Evolutionary conservation across 1,140 invertebrate genomes (phyloP).

Genomic region (Parasteatoda tepidariorum): DNA sequence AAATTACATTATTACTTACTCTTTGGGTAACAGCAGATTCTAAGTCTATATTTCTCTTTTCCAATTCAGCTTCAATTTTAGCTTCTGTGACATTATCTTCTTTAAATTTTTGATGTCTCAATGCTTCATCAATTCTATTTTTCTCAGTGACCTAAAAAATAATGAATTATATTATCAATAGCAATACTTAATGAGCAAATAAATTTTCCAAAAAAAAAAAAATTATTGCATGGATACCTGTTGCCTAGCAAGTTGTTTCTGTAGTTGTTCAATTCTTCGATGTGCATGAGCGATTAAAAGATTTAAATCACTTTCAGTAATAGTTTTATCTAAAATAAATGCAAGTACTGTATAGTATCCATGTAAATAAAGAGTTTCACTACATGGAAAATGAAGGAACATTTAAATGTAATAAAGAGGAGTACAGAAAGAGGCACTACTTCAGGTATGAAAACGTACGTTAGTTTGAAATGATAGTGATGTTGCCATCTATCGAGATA

Average conservation of each 20-base stretch:
- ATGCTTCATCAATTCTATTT: constrained; percentile 43
- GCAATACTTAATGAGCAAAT: not conserved
- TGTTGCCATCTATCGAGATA: too few relatives aligned
- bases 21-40: constrained; percentile 30
- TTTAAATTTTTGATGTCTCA: constrained; percentile 26
- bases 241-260: constrained; percentile 70
- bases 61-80: constrained; percentile 35
- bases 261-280: constrained; percentile 71
- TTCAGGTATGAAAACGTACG: not conserved
- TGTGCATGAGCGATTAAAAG: constrained; percentile 72
- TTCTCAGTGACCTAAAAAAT: constrained; percentile 48
- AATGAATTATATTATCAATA: not conserved
- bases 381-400: not conserved
- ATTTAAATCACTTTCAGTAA: constrained; percentile 72
- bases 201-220: not conserved
- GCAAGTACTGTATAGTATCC: not conserved
- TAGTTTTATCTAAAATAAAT: constrained; percentile 65
- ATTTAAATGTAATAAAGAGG: not conserved
- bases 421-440: not conserved
- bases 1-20: constrained; percentile 37
- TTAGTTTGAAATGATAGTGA: too few relatives aligned
- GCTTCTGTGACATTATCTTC: not conserved
- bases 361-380: not conserved
- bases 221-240: constrained; percentile 63
- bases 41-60: constrained; percentile 16